Conservation (phyloP, 1,140 invertebrate genomes). For the Eriocheir sinensis region DNA sequence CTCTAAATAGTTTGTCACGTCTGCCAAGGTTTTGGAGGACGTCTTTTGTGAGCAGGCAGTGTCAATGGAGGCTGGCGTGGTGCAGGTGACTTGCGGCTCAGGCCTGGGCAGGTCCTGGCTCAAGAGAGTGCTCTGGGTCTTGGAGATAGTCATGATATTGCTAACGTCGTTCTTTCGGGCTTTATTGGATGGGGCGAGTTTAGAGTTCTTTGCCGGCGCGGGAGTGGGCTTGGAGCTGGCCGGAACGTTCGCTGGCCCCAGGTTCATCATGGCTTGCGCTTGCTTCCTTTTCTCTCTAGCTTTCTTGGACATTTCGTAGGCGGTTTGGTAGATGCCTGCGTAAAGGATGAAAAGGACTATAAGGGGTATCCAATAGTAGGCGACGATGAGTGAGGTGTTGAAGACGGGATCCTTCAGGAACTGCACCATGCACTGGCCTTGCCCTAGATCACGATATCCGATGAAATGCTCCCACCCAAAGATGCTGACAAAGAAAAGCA, state of each 20-base stretch:
- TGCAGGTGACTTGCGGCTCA: slow-evolving; percentile 35
- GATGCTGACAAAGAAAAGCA: slow-evolving; percentile 98
- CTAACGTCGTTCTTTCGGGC: slow-evolving; percentile 56
- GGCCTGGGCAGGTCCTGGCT: slow-evolving; percentile 87
- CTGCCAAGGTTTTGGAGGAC: slow-evolving; percentile 19
- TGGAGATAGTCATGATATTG: slow-evolving; percentile 86
- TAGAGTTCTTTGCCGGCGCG: slow-evolving; percentile 39
- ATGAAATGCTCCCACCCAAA: slow-evolving; percentile 97
- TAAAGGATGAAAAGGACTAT: slow-evolving; percentile 97
- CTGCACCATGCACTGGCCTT: slow-evolving; percentile 97
- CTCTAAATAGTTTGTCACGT: slow-evolving; percentile 79
- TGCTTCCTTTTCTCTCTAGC: slow-evolving; percentile 95
- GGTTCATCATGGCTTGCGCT: slow-evolving; percentile 91
- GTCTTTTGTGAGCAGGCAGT: slow-evolving; percentile 36
- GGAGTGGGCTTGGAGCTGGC: slow-evolving; percentile 49
- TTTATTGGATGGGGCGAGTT: not conserved
- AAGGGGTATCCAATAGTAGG: slow-evolving; percentile 98
- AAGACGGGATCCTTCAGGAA: slow-evolving; percentile 99
- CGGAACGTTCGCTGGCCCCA: too few species aligned
- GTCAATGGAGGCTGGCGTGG: not conserved
- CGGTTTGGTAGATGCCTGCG: slow-evolving; percentile 98
- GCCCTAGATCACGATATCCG: slow-evolving; percentile 92
- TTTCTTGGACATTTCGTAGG: slow-evolving; percentile 98
- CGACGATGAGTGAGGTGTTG: slow-evolving; percentile 98
- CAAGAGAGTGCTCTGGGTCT: slow-evolving; percentile 87